A percentile compares a stretch with the other conserved stretches of the same genome.
Evolutionary conservation across 2,113 vertebrate genomes (phyloP).

Genomic region (Odontesthes bonariensis): DNA sequence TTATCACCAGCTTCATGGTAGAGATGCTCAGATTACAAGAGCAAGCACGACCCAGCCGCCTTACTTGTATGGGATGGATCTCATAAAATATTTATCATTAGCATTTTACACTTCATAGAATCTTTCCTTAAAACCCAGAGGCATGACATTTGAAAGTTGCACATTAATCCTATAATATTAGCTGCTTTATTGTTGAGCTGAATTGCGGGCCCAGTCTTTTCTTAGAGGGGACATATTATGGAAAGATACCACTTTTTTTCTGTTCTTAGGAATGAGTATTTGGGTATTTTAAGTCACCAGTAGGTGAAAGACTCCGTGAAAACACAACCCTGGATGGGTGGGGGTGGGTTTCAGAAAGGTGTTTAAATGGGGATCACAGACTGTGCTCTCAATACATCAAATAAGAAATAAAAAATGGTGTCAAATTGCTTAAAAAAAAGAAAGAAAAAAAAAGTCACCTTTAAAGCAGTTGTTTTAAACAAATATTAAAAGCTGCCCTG

Average conservation of each 20-base stretch:
- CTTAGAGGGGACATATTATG: not conserved
- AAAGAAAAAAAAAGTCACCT: too few species aligned
- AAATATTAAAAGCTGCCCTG: not conserved
- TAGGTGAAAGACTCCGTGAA: too few species aligned
- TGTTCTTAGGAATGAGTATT: too few species aligned
- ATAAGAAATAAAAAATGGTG: too few species aligned
- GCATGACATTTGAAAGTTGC: slow-evolving; percentile 18
- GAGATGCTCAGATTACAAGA: slow-evolving; percentile 11
- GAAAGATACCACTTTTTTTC: too few species aligned
- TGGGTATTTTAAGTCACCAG: too few species aligned
- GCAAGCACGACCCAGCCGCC: not conserved
- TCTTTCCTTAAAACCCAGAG: not conserved
- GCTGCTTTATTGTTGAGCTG: not conserved
- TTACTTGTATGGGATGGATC: slow-evolving; percentile 8
- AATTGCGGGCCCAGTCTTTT: not conserved
- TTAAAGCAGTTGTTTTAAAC: not conserved
- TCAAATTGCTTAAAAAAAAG: too few species aligned
- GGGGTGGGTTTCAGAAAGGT: too few species aligned
- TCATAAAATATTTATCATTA: slow-evolving; percentile 23
- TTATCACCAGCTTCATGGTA: slow-evolving; percentile 17
- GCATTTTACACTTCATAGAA: slow-evolving; percentile 8
- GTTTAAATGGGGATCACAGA: too few species aligned
- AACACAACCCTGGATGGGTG: too few species aligned
- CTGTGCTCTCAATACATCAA: too few species aligned
- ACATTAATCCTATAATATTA: not conserved